A percentile compares a stretch with the other conserved stretches of the same genome.
These are phyloP conservation scores for Vultur gryphus DNA, from an alignment of 2,797 vertebrate species.

Conservation along the genomic window DNA sequence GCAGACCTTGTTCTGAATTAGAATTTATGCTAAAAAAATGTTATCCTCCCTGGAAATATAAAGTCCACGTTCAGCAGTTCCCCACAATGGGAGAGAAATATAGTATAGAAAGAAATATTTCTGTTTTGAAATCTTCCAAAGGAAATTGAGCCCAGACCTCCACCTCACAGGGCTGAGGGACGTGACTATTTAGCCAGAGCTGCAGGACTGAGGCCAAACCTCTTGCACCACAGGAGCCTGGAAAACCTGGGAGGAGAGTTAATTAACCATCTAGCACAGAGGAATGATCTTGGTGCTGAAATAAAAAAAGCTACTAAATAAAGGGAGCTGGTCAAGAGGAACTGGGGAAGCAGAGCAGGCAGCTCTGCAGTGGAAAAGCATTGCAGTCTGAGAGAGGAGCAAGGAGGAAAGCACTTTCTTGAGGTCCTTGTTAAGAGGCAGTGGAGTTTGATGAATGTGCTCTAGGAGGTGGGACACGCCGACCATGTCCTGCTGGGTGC, in stretches of 20 bases:
- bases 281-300: not conserved
- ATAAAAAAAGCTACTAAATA: not conserved
- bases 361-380: not conserved
- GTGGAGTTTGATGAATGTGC: not conserved
- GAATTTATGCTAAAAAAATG: not conserved
- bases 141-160: not conserved
- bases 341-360: not conserved
- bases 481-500: fast-evolving
- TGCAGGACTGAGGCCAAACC: not conserved
- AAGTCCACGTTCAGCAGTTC: not conserved
- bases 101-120: not conserved
- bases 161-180: not conserved
- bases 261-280: not conserved
- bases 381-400: fast-evolving
- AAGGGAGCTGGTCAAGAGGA: not conserved
- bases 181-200: fast-evolving
- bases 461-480: not conserved
- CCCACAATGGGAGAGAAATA: not conserved
- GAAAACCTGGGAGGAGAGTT: not conserved
- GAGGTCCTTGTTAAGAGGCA: not conserved
- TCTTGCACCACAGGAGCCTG: not conserved
- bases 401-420: not conserved
- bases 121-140: not conserved
- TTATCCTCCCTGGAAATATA: not conserved
- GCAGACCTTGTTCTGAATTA: not conserved